Conservation (phyloP, 2,888 invertebrate species). For the Brachyptera putata region DNA sequence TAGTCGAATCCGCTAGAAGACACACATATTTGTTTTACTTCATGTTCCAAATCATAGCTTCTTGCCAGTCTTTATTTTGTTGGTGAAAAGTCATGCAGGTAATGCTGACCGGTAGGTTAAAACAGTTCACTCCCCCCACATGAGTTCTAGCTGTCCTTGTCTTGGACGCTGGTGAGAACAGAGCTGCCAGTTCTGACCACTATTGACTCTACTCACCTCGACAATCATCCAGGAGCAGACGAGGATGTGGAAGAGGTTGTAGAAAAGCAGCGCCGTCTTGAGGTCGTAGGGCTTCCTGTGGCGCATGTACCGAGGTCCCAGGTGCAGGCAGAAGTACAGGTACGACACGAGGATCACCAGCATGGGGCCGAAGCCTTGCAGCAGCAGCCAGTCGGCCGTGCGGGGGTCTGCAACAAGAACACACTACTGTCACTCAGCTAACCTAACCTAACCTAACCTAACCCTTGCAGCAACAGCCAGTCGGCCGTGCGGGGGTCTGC, state of each 20-base stretch:
- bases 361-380: slow-evolving; percentile 61
- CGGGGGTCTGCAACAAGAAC: slow-evolving; percentile 61
- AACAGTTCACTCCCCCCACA: too few relatives aligned
- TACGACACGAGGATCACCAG: slow-evolving; percentile 56
- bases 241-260: slow-evolving; percentile 54
- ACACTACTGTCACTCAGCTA: too few relatives aligned
- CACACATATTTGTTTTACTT: too few relatives aligned
- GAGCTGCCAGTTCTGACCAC: too few relatives aligned
- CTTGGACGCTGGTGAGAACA: too few relatives aligned
- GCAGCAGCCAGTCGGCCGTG: slow-evolving; percentile 61
- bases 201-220: slow-evolving; percentile 62
- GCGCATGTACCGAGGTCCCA: slow-evolving; percentile 65
- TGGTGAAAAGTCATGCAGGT: too few relatives aligned
- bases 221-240: slow-evolving; percentile 65
- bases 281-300: slow-evolving; percentile 50
- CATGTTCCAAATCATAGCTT: too few relatives aligned
- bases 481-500: slow-evolving; percentile 61
- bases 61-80: too few relatives aligned
- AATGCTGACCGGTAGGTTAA: too few relatives aligned
- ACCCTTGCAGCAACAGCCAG: slow-evolving; percentile 64
- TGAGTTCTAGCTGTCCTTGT: too few relatives aligned
- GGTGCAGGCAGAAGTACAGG: slow-evolving; percentile 61
- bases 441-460: too few relatives aligned
- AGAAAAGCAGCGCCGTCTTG: slow-evolving; percentile 47
- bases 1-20: too few relatives aligned